Base-by-base conservation (phyloP, 2,888 invertebrate genomes). In the Penaeus monodon region DNA sequence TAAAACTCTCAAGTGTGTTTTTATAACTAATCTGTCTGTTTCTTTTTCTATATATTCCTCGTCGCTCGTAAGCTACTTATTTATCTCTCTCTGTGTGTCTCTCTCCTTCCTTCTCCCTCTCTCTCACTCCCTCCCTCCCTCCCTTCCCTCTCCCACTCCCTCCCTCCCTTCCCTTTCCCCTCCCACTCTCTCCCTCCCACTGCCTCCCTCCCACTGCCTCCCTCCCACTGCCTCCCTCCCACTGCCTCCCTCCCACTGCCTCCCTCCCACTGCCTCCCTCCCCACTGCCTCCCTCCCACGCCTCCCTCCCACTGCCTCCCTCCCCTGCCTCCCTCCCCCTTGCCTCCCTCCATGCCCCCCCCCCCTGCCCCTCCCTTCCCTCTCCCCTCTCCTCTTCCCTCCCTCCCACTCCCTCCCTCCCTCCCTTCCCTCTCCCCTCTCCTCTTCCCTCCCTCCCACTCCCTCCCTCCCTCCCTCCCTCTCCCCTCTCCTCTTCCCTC, bases 61-160 rank as follows among this genome's bases (percentile, higher is more conserved):
- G 33, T 33, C 3, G 33, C 3, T 33, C 33, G 33, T 33, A 33
- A 3, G 33, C 33, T 33, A 33, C 33, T 33, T 33, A 33, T 73
- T 33, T 73, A n/a, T 73, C 73, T 73, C 73, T 73, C 73, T 73
- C 73, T 73, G 2, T 65, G 33, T 33, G 27, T 79, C 79, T 63
- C 79, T 79, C 63, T 79, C 79, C n/a, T 49, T 0, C 44, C n/a
- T n/a, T 78, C 63, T 57, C 78, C n/a, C 57, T 57, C 78, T 78
- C 57, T n/a, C 63, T 78, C 3, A 33, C 33, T 3, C 3, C 3
- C 33, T 3, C 33, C 3, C 3, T 33, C 33, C 3, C 33, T 33
- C 33, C 3, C 33, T 33, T 3, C 3, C 33, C 3, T 49, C 57
- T 49, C 49, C 78, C 57, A 27, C 24, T 49, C 49, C 44, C 27